Base-by-base conservation (phyloP, 2,888 invertebrate genomes). In the Choristoneura rosaceana region DNA sequence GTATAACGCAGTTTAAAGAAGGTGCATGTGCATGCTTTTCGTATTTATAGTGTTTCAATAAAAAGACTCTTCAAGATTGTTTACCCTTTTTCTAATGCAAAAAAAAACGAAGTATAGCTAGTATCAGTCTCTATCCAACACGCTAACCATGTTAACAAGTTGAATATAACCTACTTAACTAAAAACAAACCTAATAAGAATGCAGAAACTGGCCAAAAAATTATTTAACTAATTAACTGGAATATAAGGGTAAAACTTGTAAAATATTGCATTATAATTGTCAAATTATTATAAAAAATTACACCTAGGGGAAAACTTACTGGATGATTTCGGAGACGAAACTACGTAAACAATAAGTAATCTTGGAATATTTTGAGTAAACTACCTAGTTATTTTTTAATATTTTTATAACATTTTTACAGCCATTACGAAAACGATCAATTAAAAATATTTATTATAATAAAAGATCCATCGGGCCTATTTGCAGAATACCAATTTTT, bases 261-360 rank as follows among this genome's bases (percentile, higher is more conserved):
- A 52, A 15, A 52, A 52, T 15, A 52, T 15, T 52, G 17, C 50
- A 1, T 50, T 50, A 50, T 14, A 50, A 47, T 50, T 50, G 47
- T 47, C 47, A 52, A 52, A 52, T 52, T 9, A 47, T 5, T n/a
- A 52, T 52, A 52, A 52, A 43, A 15, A 52, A 15, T 52, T 52
- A 52, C 3, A 17, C 15, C 9, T 52, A 52, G 15, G 52, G 52
- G 52, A 52, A 52, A 52, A 17, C 15, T 52, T 9, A 52, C 8
- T 52, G 17, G 52, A 52, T 52, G n/a, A 14, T n/a, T 47, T n/a
- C n/a, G 1, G 5, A n/a, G n/a, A 52, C 52, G 7, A 3, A 9
- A 9, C 12, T 12, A 25, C 25, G 25, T 25, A 17, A 52, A 17
- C 7, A 17, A 15, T n/a, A n/a, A n/a, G n/a, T n/a, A 15, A 9